Conservation (phyloP, 2,888 invertebrate species). For the Lasioglossum pauxillum region DNA sequence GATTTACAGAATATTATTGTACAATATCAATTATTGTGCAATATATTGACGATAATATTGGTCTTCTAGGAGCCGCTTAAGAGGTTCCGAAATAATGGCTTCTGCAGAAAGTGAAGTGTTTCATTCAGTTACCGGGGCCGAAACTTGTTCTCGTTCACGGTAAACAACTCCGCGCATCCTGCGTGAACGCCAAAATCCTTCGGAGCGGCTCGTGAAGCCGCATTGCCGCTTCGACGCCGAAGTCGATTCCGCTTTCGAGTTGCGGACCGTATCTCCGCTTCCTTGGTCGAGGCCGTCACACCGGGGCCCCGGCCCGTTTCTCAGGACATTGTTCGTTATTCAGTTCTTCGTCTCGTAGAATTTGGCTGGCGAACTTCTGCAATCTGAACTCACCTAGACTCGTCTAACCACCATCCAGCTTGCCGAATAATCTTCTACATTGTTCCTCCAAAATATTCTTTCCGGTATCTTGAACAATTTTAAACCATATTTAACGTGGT, state of each 20-base stretch:
- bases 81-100: neutral
- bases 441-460: no score
- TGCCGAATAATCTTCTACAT: no score
- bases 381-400: neutral
- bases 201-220: conserved; percentile 52
- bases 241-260: conserved; percentile 75
- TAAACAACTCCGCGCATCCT: conserved; percentile 24
- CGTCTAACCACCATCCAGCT: no score
- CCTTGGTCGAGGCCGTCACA: conserved; percentile 68
- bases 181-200: conserved; percentile 58
- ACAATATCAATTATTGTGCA: no score
- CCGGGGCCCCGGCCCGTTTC: conserved; percentile 40
- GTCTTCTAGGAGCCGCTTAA: no score
- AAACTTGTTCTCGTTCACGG: conserved; percentile 9
- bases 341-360: conserved; percentile 7
- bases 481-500: no score
- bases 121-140: neutral
- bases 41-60: no score
- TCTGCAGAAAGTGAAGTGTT: neutral
- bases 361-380: neutral
- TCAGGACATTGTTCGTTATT: conserved; percentile 31
- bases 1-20: no score
- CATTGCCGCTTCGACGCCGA: conserved; percentile 68
- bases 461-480: no score
- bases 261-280: conserved; percentile 81